phyloP scores from a whole-genome alignment of 2,113 vertebrate genomes.

The Grallaria varia region DNA sequence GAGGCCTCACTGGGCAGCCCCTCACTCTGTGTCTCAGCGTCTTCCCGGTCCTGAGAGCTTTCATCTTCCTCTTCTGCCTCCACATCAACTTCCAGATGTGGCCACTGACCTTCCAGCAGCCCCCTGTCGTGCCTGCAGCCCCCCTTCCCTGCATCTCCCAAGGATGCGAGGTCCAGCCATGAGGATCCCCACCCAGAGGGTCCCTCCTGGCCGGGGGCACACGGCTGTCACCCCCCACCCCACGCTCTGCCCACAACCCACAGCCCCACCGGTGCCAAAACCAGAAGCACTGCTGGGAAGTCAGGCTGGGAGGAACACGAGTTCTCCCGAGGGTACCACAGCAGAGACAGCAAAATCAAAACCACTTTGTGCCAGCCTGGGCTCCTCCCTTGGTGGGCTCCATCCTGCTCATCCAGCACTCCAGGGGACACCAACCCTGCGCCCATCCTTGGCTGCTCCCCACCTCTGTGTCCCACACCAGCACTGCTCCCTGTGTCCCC shows the following conservation, averaged over 20 bases:
- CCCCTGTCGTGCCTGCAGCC: neutral
- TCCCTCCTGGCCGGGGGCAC: neutral
- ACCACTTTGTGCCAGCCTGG: neutral
- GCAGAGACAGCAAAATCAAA: neutral
- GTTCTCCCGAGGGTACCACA: neutral
- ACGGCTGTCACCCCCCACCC: neutral
- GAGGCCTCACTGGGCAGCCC: accelerated
- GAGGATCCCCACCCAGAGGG: neutral
- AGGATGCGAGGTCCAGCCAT: neutral
- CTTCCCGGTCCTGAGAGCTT: neutral
- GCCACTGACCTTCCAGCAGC: neutral
- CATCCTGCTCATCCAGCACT: accelerated
- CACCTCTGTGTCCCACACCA: neutral
- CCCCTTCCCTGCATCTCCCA: accelerated
- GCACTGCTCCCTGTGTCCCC: neutral
- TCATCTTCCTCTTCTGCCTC: neutral
- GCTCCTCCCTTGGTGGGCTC: accelerated
- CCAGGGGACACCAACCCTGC: neutral
- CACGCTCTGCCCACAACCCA: neutral
- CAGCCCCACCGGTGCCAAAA: accelerated
- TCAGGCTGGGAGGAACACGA: neutral
- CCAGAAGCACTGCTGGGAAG: neutral
- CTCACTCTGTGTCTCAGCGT: neutral
- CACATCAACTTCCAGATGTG: neutral
- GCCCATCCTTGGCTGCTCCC: neutral